Base-by-base conservation (phyloP, 1,140 invertebrate species). In the Drosophila repleta region DNA sequence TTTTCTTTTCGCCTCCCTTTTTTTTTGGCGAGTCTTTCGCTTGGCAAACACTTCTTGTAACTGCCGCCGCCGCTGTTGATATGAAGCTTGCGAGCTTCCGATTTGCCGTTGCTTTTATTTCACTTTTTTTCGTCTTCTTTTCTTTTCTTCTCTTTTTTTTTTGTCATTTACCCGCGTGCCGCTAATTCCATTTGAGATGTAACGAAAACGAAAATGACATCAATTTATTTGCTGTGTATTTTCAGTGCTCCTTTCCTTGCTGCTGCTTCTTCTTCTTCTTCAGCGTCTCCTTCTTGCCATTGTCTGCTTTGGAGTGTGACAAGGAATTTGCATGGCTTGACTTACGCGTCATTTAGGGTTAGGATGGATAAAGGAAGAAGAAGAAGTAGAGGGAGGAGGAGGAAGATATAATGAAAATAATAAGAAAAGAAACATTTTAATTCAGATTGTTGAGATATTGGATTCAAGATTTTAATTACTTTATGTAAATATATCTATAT, bases 201-300 rank as follows among this genome's bases (percentile, higher is more conserved):
- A 88, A 88, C 79, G 79, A 87, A 87, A 88, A 87, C 82, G 79
- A 87, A 87, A 87, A 87, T 88, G 82, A 87, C 82, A 87, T 88
- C 82, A 88, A 87, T 87, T 87, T 87, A 87, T 88, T 87, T 79
- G 79, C 45, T 83, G 78, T 76, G 67, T 88, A 78, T 76, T 81
- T 74, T 87, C 74, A 51, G 64, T 64, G 61, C 48, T 29, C 7
- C 11, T 24, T 4, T 4, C 8, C 11, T 24, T 29, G 45, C 8
- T 53, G 8, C 24, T 24, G 2, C 8, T 8, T n/a, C n/a, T 29
- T 35, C 49, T 64, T 37, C 32, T 41, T 20, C 24, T 49, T 24
- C 24, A 24, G 2, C 24, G 2, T 24, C 6, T 29, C 29, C 6
- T 29, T 29, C 3, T 8, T 8, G 6, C 7, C 29, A 1, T 29